Base-by-base conservation (phyloP, 1,140 invertebrate genomes). In the Eriocheir sinensis region DNA sequence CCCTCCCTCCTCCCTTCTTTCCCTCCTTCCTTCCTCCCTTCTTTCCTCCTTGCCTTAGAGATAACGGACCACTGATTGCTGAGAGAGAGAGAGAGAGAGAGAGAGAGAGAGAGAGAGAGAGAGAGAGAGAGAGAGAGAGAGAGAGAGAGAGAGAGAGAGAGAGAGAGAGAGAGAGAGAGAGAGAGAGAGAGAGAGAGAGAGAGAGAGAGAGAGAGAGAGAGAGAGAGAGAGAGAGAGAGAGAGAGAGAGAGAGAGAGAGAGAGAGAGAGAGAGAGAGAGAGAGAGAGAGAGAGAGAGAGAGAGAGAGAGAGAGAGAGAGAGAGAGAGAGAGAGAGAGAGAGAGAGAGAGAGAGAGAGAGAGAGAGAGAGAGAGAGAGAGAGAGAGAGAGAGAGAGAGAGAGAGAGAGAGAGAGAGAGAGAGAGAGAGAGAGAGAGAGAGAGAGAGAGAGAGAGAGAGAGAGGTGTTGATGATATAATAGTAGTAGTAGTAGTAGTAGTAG, bases 41-140 rank as follows among this genome's bases (percentile, higher is more conserved):
- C 83, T 41, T 36, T 27, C 80, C 27, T 30, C 80, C 80, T n/a
- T n/a, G 21, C 27, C 27, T n/a, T 6, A n/a, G 60, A 21, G 6
- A n/a, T 72, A 72, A 72, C 60, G 60, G 60, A 72, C 21, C 60
- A n/a, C 27, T 72, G 60, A 72, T 72, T 72, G n/a, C 60, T 72
- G 60, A 1, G 27, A 72, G 21, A n/a, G 27, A 72, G 60, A n/a
- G n/a, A n/a, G 27, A n/a, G 60, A n/a, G 6, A n/a, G n/a, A n/a
- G n/a, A n/a, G n/a, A n/a, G n/a, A n/a, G n/a, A n/a, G n/a, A n/a
- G n/a, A n/a, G n/a, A n/a, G n/a, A 8, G 44, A 8, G 44, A 8
- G 44, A 8, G 44, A 8, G 44, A 8, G n/a, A n/a, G n/a, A n/a
- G n/a, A n/a, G n/a, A n/a, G n/a, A n/a, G n/a, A n/a, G n/a, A n/a